Conservation (phyloP, 2,888 invertebrate genomes). For the Leptogaster cylindrica region DNA sequence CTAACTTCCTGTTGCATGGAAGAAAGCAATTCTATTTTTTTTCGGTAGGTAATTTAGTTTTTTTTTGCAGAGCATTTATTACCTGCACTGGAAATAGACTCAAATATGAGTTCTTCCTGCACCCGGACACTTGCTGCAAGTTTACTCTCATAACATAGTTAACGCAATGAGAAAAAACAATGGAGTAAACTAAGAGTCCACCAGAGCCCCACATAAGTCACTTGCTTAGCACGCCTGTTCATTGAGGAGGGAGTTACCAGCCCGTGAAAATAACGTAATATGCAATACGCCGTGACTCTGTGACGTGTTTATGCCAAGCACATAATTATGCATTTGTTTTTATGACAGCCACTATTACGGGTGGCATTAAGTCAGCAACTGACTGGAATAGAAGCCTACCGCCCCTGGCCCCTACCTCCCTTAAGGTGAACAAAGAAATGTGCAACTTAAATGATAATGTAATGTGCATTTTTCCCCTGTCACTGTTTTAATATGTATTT, state of each 20-base stretch:
- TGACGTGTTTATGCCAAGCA: constrained; percentile 43
- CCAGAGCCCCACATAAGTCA: constrained; percentile 22
- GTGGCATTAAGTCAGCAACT: constrained; percentile 31
- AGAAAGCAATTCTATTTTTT: too few relatives aligned
- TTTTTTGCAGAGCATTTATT: not conserved
- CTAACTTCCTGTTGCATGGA: constrained; percentile 4
- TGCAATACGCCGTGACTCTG: constrained; percentile 22
- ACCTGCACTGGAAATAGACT: not conserved
- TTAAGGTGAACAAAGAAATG: not conserved
- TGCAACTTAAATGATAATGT: not conserved
- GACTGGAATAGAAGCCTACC: too few relatives aligned
- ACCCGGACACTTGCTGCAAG: not conserved
- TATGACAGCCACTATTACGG: constrained; percentile 38
- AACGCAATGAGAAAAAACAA: not conserved
- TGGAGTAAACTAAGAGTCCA: not conserved
- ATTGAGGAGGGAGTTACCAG: constrained; percentile 15
- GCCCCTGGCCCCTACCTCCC: not conserved
- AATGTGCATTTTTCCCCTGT: constrained; percentile 34
- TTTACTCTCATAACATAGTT: too few relatives aligned
- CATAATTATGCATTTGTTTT: constrained; percentile 43
- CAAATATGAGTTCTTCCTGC: not conserved
- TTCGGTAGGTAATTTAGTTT: not conserved
- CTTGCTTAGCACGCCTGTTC: constrained; percentile 21
- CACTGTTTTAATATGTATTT: constrained; percentile 23
- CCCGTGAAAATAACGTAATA: constrained; percentile 41